Evolutionary conservation across 2,113 vertebrate species (phyloP), one percentile per base, ranked within the genome.

Genomic region (Grammomys dolichurus): DNA sequence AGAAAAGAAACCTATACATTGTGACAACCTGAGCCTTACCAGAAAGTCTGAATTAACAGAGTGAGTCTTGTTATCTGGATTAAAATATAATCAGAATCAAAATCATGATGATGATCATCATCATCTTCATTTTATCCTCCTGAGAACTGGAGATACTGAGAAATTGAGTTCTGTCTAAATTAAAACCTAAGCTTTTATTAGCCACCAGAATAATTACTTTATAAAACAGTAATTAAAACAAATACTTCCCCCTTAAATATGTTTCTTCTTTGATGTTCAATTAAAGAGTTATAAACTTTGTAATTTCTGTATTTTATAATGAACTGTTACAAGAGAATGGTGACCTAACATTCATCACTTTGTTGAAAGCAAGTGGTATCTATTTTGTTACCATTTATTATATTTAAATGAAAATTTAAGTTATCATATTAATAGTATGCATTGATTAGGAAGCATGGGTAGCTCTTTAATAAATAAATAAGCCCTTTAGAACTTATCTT

Each of bases 1-100:
- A 98, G 58, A 51, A 95, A 97, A 97, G 97, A 98, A 98, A 98
- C 96, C 96, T 97, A 95, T 93, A 89, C 82, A 91, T 96, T 96
- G 97, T 98, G 98, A 98, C 98, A 98, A 97, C 96, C 89, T 97
- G 58, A 98, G 81, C 86, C 86, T 95, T 94, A 58, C 88, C 96
- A 95, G 70, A 94, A 97, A 97, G 95, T 77, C 96, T 97, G 96
- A 97, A 98, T 98, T 98, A 98, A 87, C 92, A 91, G 72, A 75
- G 48, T 33, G 4, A 91, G 90, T 97, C 95, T 63, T 97, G 67
- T 91, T 97, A 93, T n/a, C 97, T 97, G 80, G 89, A 97, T 97
- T 97, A 77, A 98, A 98, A 97, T 77, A 46, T 91, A 40, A 97
- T 95, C 80, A 87, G 20, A 77, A 81, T 46, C 48, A 91, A 2